Evolutionary conservation across 1,140 invertebrate species (phyloP).

Genomic region (Plodia interpunctella): DNA sequence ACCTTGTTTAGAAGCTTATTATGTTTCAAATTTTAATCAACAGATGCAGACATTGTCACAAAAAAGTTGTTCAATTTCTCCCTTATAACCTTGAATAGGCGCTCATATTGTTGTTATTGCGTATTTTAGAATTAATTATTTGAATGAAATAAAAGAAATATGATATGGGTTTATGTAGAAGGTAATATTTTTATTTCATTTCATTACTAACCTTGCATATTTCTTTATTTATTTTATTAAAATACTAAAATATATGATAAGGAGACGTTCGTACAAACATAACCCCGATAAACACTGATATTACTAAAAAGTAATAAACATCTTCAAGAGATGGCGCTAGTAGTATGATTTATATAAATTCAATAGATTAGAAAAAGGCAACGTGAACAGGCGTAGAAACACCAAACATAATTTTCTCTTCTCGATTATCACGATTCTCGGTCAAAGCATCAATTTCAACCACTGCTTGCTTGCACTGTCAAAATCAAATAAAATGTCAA

Average conservation of each 20-base stretch:
- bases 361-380: constrained; percentile 33
- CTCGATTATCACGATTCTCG: not conserved
- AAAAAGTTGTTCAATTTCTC: constrained; percentile 60
- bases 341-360: constrained; percentile 56
- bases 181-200: not conserved
- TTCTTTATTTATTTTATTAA: no score
- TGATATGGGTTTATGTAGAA: no score
- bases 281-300: constrained; percentile 22
- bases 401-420: no score
- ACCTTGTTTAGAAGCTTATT: constrained; percentile 78
- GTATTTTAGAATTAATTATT: not conserved
- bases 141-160: not conserved
- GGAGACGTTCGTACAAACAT: constrained; percentile 26
- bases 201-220: no score
- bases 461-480: not conserved
- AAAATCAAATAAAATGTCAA: not conserved
- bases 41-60: constrained; percentile 76
- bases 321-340: constrained; percentile 50
- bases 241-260: no score
- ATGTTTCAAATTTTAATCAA: constrained; percentile 78
- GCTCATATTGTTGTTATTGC: not conserved
- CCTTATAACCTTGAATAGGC: not conserved
- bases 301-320: constrained; percentile 16
- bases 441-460: not conserved
- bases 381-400: no score